A percentile compares a stretch with the other conserved stretches of the same genome.
These are phyloP conservation scores for Norana najaformis DNA, from an alignment of 2,888 invertebrate species.

Conservation along the genomic window DNA sequence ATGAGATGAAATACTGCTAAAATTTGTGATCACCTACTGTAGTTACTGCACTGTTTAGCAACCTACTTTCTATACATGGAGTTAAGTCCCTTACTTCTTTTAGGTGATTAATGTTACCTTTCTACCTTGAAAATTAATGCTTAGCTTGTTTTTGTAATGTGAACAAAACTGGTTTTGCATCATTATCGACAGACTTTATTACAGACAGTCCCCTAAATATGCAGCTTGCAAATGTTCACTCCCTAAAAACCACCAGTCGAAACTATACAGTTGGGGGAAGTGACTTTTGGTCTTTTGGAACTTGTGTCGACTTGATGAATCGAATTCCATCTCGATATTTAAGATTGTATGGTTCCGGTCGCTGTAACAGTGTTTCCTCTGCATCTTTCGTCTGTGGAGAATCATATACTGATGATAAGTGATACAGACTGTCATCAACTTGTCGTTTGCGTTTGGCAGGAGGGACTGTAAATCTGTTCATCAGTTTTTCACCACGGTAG, in stretches of 20 bases:
- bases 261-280: neutral
- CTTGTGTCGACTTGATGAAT: slow-evolving; percentile 8
- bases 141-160: no score
- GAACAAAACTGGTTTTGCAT: no score
- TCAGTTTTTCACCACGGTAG: slow-evolving; percentile 53
- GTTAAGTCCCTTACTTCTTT: no score
- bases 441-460: slow-evolving; percentile 39
- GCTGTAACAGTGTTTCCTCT: slow-evolving; percentile 50
- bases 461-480: slow-evolving; percentile 40
- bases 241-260: neutral
- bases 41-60: neutral
- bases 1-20: neutral
- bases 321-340: slow-evolving; percentile 43
- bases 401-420: slow-evolving; percentile 56
- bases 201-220: no score
- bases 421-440: slow-evolving; percentile 44
- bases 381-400: slow-evolving; percentile 54
- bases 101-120: no score
- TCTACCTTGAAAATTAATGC: no score
- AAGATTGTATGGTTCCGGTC: slow-evolving; percentile 52
- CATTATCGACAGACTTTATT: no score
- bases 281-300: neutral
- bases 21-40: neutral
- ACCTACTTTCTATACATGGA: neutral
- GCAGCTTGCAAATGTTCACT: no score